phyloP scores from a whole-genome alignment of 1,140 invertebrate species.

The Venturia canescens region DNA sequence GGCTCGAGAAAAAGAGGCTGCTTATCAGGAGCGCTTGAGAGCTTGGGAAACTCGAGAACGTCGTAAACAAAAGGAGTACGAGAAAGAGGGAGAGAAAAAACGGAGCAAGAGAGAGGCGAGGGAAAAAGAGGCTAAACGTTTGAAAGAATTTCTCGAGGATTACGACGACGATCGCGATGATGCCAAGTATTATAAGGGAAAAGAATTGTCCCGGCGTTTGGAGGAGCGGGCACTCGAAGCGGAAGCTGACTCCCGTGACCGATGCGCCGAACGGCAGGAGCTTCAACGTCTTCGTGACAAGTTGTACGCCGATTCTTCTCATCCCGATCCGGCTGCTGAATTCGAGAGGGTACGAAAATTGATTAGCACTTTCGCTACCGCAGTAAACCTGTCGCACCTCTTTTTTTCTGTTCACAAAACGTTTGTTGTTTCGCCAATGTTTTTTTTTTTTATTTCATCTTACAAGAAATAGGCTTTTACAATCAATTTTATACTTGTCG shows the following conservation, averaged over 20 bases:
- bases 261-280: slow-evolving; percentile 92
- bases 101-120: slow-evolving; percentile 89
- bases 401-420: slow-evolving; percentile 8
- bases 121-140: slow-evolving; percentile 91
- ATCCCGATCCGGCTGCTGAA: slow-evolving; percentile 87
- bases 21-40: slow-evolving; percentile 91
- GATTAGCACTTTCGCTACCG: neutral
- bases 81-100: slow-evolving; percentile 92
- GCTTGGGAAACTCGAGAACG: slow-evolving; percentile 96
- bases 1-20: slow-evolving; percentile 94
- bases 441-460: slow-evolving; percentile 4
- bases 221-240: slow-evolving; percentile 95
- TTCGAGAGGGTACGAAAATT: slow-evolving; percentile 82
- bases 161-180: slow-evolving; percentile 99
- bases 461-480: neutral
- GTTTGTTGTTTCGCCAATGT: slow-evolving; percentile 28
- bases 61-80: slow-evolving; percentile 94
- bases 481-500: neutral
- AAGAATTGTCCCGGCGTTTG: slow-evolving; percentile 91
- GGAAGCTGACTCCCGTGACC: slow-evolving; percentile 87
- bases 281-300: slow-evolving; percentile 91
- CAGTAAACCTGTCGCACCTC: too few species aligned
- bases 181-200: slow-evolving; percentile 97
- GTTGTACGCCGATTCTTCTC: slow-evolving; percentile 87
- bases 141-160: slow-evolving; percentile 98